Base-by-base conservation (phyloP, 2,888 invertebrate genomes). In the Psylliodes chrysocephalus region DNA sequence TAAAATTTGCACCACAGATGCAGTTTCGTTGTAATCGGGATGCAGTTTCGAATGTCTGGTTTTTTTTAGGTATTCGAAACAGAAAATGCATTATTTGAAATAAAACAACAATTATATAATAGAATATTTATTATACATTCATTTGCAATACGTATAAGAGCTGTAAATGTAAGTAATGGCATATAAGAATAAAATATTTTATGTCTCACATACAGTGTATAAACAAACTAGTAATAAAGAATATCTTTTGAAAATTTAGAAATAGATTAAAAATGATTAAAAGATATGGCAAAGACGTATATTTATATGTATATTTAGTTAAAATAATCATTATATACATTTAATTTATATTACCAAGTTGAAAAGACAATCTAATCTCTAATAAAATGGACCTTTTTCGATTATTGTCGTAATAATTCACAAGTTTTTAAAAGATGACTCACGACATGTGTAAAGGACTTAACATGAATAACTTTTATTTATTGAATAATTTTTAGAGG, bases 161-260 rank as follows among this genome's bases (percentile, higher is more conserved):
- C n/a, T n/a, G n/a, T n/a, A n/a, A n/a, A n/a, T 46, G 19, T 46
- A 46, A 46, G 46, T 46, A 46, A 46, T 46, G 46, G 46, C 46
- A 46, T 46, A 22, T n/a, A 46, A 12, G 22, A 46, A 46, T 46
- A 46, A 46, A 19, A 25, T 44, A 44, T 44, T 44, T 22, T 46
- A 25, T 46, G 46, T 46, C 22, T 10, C 46, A 46, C 46, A 46
- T 46, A 44, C 8, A 10, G 22, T 44, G 44, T 46, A 46, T 46
- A 46, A 22, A 46, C 46, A 46, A 22, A 12, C n/a, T 22, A 46
- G 14, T 3, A 38, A 44, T 44, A 17, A 19, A 44, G 6, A 44
- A 10, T 17, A 44, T 44, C 6, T 44, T 44, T 19, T 18, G 14
- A 5, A 40, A n/a, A 44, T 44, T 44, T 19, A 17, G 8, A 44